Percentiles rank a stretch among this genome's conserved stretches.
phyloP scores from a whole-genome alignment of 2,113 vertebrate species.

The Notiomystis cincta region DNA sequence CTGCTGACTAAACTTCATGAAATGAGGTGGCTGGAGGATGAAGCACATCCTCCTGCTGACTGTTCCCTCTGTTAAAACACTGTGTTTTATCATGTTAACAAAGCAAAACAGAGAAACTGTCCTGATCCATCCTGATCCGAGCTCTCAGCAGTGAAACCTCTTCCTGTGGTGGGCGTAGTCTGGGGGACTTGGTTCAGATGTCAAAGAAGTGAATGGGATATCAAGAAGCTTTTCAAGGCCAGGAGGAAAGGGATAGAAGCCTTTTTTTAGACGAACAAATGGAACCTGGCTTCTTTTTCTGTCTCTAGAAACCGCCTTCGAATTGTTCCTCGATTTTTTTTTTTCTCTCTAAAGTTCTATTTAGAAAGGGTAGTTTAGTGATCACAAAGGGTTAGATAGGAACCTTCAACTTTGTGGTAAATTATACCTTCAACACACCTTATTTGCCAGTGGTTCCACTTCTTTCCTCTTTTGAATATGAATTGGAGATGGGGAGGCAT shows the following conservation, averaged over 20 bases:
- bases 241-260: background rate
- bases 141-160: background rate
- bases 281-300: background rate
- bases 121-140: fast-evolving
- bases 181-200: background rate
- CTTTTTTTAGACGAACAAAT: background rate
- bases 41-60: background rate
- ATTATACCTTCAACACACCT: background rate
- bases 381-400: background rate
- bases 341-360: background rate
- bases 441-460: background rate
- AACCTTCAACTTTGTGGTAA: background rate
- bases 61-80: background rate
- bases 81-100: background rate
- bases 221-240: background rate
- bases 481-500: background rate
- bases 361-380: background rate
- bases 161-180: background rate
- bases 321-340: background rate
- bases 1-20: conserved; percentile 18
- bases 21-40: background rate
- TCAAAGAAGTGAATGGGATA: background rate
- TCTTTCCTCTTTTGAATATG: background rate
- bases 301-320: background rate
- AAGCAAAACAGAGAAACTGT: background rate